Base-by-base conservation (phyloP, 2,797 vertebrate species). In the Adrianichthys oophorus region DNA sequence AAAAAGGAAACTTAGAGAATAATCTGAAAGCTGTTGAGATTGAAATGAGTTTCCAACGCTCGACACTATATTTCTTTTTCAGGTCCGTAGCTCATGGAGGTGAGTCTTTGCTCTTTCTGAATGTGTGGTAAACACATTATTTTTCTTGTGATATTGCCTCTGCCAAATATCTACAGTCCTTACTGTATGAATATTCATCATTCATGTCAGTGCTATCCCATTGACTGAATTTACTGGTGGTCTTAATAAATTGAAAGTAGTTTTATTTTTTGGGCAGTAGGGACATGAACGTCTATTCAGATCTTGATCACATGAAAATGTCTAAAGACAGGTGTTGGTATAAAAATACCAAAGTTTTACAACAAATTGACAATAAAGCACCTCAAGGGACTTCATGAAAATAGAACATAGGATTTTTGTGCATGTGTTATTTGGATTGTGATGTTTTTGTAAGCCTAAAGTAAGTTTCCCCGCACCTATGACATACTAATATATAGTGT, bases 21-120 rank as follows among this genome's bases (percentile, higher is more conserved):
- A 88, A 90, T 87, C 83, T 80, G 71, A 87, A 79, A 71, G 63
- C 78, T 67, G 77, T 79, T 84, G 52, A 65, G 72, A 61, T 80
- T 85, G 83, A 86, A 86, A 87, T 88, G 73, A 88, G 74, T 80
- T 85, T 75, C 68, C 75, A 68, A 59, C 72, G 64, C 52, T 64
- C 68, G 55, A 72, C 21, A 26, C 71, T 62, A 55, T 23, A 66
- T 71, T 86, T 76, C 74, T 72, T 75, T 80, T 76, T 81, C 61
- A 70, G 64, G 68, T 84, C 70, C 23, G 15, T 32, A 72, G 65
- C 66, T 60, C 69, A 45, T 61, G 60, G 32, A 70, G 72, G 61
- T 4, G 32, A 74, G 56, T 65, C 56, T 68, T 44, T 66, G 59
- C 48, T 59, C 37, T 61, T 59, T 57, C 57, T 68, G 65, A 55